Percentiles rank a stretch among this genome's conserved stretches.
phyloP scores from a whole-genome alignment of 2,888 invertebrate species.

The Podabrus alpinus region DNA sequence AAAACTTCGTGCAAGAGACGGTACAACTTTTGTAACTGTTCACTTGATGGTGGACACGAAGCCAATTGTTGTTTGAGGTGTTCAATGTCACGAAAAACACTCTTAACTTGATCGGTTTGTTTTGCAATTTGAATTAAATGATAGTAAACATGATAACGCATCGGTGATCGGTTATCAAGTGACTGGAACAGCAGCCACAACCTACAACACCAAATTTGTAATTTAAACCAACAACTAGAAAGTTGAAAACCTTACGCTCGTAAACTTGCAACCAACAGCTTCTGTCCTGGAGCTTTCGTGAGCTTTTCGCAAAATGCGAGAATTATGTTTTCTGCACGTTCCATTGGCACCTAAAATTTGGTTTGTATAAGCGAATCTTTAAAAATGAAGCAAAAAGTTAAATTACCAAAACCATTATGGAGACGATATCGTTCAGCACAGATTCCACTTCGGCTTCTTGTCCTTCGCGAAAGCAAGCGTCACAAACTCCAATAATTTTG shows the following conservation, averaged over 20 bases:
- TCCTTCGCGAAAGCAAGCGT: conserved; percentile 87
- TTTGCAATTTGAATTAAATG: conserved; percentile 88
- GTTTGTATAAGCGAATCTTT: conserved; percentile 20
- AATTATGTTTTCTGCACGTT: conserved; percentile 86
- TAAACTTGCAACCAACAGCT: conserved; percentile 78
- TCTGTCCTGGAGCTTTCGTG: conserved; percentile 81
- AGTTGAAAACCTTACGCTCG: conserved; percentile 73
- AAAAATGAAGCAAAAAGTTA: not conserved
- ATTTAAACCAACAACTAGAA: not conserved
- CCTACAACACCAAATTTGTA: conserved; percentile 58
- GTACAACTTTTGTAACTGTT: conserved; percentile 90
- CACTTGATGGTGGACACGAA: conserved; percentile 79
- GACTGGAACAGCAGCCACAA: conserved; percentile 93
- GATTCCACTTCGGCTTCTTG: conserved; percentile 88
- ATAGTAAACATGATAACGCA: conserved; percentile 92
- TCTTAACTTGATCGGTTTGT: conserved; percentile 81
- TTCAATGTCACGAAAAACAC: conserved; percentile 84
- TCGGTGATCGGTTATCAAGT: conserved; percentile 78
- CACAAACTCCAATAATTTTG: conserved; percentile 92
- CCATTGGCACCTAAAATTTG: conserved; percentile 71
- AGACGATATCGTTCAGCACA: conserved; percentile 94
- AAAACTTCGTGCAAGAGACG: conserved; percentile 86
- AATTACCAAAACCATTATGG: conserved; percentile 86
- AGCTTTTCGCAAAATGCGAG: conserved; percentile 91
- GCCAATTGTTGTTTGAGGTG: conserved; percentile 81